Conservation (phyloP, 2,113 vertebrate genomes). For the Baryphthengus martii region DNA sequence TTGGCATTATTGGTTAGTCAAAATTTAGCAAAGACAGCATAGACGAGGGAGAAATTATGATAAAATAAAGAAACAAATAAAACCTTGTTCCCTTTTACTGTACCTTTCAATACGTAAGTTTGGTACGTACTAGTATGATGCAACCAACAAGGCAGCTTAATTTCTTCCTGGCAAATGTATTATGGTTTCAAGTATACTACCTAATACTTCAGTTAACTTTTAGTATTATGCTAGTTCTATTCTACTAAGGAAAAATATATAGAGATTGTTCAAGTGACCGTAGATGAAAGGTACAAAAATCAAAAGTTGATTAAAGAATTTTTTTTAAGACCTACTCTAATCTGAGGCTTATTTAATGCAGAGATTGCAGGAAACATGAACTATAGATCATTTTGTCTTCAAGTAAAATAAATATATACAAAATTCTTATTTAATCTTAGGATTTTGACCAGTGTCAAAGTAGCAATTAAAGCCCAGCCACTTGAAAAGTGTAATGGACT, state of each 20-base stretch:
- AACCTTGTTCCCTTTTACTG: slow-evolving; percentile 2
- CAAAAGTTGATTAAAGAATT: not conserved
- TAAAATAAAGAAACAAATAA: not conserved
- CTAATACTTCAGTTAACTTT: slow-evolving; percentile 72
- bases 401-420: slow-evolving; percentile 28
- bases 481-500: slow-evolving; percentile 60
- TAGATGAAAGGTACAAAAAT: slow-evolving; percentile 60
- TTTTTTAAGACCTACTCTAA: slow-evolving; percentile 26
- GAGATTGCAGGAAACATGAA: not conserved
- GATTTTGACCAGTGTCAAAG: slow-evolving; percentile 61
- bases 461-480: slow-evolving; percentile 65
- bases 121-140: not conserved
- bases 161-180: slow-evolving; percentile 8
- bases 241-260: slow-evolving; percentile 72
- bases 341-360: not conserved
- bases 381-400: slow-evolving; percentile 36
- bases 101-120: not conserved
- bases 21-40: slow-evolving; percentile 28
- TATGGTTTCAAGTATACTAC: slow-evolving; percentile 63
- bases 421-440: slow-evolving; percentile 57
- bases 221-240: slow-evolving; percentile 70
- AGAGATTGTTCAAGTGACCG: slow-evolving; percentile 52
- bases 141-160: not conserved
- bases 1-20: not conserved
- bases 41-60: not conserved